Base-by-base conservation (phyloP, 2,888 invertebrate species). In the Dasypolia templi region DNA sequence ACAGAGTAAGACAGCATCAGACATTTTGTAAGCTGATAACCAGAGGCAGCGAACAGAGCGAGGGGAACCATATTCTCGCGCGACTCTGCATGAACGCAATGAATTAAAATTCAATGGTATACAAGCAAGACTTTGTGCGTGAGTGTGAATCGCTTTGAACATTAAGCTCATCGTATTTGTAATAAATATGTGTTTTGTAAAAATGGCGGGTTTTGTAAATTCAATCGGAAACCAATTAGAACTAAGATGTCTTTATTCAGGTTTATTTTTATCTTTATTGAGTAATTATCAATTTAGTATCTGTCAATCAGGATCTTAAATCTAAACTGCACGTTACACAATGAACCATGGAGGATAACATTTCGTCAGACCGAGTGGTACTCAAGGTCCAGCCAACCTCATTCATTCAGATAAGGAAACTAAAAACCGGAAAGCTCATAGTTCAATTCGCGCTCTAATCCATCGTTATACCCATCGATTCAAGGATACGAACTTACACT, bases 11-110 rank as follows among this genome's bases (percentile, higher is more conserved):
- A 95, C 91, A 90, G 93, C 90, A 89, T 92, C 88, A 91, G 92
- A 93, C 95, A 94, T 95, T 96, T 96, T 95, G 95, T 96, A 95
- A 96, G 95, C 95, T 96, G 96, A 96, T 96, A 96, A 96, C 95
- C 95, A 95, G 94, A 95, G 94, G 93, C 93, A 94, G 94, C 91
- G 92, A 94, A 93, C 94, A 93, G 93, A 93, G 93, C 94, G 94
- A 94, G 96, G 95, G 95, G 95, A 95, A 95, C 94, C 94, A 94
- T 95, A 95, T 95, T 96, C 95, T 95, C 94, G 94, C 93, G 94
- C 94, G 93, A 92, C 93, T 94, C 94, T 91, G 92, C 93, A 95
- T 95, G 95, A 95, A 95, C 95, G 93, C 95, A 95, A 95, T 96
- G 95, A 96, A 96, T 96, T 95, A 94, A 94, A 93, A 95, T 96